Evolutionary conservation across 2,888 invertebrate species (phyloP).

Genomic region (Sturmia bella): DNA sequence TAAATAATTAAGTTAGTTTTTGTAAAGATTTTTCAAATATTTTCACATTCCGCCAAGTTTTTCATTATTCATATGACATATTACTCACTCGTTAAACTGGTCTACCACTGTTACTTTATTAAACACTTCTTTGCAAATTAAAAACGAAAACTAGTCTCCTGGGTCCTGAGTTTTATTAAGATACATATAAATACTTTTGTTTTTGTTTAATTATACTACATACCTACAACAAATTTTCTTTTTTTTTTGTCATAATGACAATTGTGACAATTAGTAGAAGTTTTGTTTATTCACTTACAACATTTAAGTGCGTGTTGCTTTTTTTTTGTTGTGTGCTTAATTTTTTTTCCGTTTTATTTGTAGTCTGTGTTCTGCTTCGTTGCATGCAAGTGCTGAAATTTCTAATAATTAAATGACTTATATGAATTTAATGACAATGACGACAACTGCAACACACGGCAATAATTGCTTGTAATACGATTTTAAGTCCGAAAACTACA

Average conservation of each 20-base stretch:
- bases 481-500: conserved; percentile 29
- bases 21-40: too few species aligned
- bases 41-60: too few species aligned
- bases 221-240: too few species aligned
- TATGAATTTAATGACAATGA: conserved; percentile 70
- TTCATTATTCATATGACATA: too few species aligned
- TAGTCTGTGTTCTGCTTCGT: conserved; percentile 62
- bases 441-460: conserved; percentile 68
- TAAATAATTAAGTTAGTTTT: too few species aligned
- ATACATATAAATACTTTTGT: not conserved
- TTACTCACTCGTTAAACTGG: too few species aligned
- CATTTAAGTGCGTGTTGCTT: conserved; percentile 61
- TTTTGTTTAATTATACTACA: not conserved
- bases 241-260: conserved; percentile 57
- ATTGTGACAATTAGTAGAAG: conserved; percentile 65
- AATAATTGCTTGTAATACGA: conserved; percentile 51
- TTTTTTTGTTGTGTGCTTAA: conserved; percentile 16
- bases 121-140: not conserved
- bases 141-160: not conserved
- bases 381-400: conserved; percentile 70
- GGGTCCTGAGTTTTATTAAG: conserved; percentile 34
- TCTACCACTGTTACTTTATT: too few species aligned
- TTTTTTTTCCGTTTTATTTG: conserved; percentile 15
- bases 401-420: conserved; percentile 71
- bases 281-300: conserved; percentile 60